Evolutionary conservation across 2,888 invertebrate species (phyloP).

Genomic region (Caenorhabditis macrosperma): DNA sequence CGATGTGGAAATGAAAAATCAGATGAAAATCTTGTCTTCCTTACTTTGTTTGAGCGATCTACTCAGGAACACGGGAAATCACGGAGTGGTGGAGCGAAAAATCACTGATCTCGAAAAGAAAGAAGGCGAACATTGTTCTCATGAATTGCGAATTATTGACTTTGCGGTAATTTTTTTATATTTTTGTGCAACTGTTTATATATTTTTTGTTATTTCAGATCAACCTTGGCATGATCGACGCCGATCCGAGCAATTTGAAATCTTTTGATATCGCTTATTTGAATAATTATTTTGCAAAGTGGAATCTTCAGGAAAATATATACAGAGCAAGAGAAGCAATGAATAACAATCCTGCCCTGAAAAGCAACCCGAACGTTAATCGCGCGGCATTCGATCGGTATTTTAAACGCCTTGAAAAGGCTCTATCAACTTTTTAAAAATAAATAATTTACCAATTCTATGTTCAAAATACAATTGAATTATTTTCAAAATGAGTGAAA

Average conservation of each 20-base stretch:
- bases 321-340: slow-evolving; percentile 48
- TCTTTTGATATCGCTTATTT: slow-evolving; percentile 45
- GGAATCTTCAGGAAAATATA: slow-evolving; percentile 30
- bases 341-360: slow-evolving; percentile 36
- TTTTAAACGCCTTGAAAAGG: slow-evolving; percentile 45
- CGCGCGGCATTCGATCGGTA: slow-evolving; percentile 42
- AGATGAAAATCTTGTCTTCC: slow-evolving; percentile 39
- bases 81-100: slow-evolving; percentile 42
- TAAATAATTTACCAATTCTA: slow-evolving; percentile 36
- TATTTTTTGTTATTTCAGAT: slow-evolving; percentile 56
- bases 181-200: slow-evolving; percentile 48
- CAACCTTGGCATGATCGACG: slow-evolving; percentile 48
- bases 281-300: slow-evolving; percentile 35
- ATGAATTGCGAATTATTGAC: slow-evolving; percentile 49
- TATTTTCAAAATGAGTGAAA: no score
- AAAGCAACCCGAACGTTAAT: slow-evolving; percentile 47
- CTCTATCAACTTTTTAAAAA: slow-evolving; percentile 37
- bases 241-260: slow-evolving; percentile 43
- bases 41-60: slow-evolving; percentile 43
- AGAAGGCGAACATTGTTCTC: slow-evolving; percentile 39
- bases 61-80: slow-evolving; percentile 41
- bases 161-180: slow-evolving; percentile 44
- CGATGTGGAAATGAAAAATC: slow-evolving; percentile 45
- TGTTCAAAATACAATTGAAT: slow-evolving; percentile 19
- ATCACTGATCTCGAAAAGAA: slow-evolving; percentile 38